Conservation (phyloP, 2,797 vertebrate genomes). For the Thamnophis elegans region DNA sequence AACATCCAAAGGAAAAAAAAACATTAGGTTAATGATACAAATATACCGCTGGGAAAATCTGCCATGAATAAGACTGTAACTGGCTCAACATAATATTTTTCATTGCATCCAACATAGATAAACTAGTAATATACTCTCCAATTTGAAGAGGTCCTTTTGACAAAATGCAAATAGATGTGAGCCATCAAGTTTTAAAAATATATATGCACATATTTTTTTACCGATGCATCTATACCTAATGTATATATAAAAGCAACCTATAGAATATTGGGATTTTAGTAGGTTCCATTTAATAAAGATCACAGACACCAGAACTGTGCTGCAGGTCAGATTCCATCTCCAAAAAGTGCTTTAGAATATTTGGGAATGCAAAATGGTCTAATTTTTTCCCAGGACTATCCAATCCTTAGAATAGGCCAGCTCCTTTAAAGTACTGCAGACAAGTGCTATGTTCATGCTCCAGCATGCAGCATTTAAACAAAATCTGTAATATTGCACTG, state of each 20-base stretch:
- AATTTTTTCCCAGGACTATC: background rate
- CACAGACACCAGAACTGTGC: background rate
- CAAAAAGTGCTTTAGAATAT: background rate
- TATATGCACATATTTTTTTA: background rate
- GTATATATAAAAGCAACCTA: background rate
- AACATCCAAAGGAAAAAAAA: slow-evolving; percentile 41
- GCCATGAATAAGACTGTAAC: slow-evolving; percentile 53
- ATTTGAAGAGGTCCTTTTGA: slow-evolving; percentile 32
- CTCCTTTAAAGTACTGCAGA: background rate
- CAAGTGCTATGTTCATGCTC: background rate
- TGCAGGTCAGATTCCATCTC: background rate
- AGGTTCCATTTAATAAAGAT: background rate
- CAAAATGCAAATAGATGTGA: slow-evolving; percentile 42
- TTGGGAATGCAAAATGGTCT: background rate
- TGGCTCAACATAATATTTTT: slow-evolving; percentile 54
- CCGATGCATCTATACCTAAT: background rate
- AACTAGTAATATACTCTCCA: slow-evolving; percentile 53
- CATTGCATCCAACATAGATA: slow-evolving; percentile 49
- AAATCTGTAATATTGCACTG: background rate
- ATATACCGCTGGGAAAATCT: slow-evolving; percentile 28
- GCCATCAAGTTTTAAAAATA: background rate
- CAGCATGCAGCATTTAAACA: background rate
- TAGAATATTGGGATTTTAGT: background rate
- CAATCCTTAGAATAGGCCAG: background rate
- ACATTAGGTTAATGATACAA: slow-evolving; percentile 32